phyloP scores from a whole-genome alignment of 1,140 invertebrate species.

The Drosophila bocki region DNA sequence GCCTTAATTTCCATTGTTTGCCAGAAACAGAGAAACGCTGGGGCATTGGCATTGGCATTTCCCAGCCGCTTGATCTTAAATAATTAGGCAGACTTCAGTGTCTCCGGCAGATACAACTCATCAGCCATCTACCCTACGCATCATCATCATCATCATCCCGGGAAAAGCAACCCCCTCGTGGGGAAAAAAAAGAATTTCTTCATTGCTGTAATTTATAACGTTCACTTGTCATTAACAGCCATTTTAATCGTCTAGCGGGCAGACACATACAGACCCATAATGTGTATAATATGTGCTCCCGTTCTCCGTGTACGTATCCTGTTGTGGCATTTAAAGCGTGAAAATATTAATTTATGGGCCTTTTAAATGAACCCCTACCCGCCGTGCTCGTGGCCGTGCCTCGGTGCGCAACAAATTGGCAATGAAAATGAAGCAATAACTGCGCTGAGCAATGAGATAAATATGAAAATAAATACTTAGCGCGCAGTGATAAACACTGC shows the following conservation, averaged over 20 bases:
- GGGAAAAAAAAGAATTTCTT: conserved; percentile 64
- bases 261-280: conserved; percentile 22
- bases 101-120: conserved; percentile 61
- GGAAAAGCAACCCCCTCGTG: conserved; percentile 5
- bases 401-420: conserved; percentile 43
- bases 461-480: conserved; percentile 67
- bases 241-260: conserved; percentile 75
- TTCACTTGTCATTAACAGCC: conserved; percentile 82
- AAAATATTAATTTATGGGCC: conserved; percentile 80
- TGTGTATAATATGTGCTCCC: conserved; percentile 26
- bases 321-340: conserved; percentile 75
- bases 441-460: conserved; percentile 41
- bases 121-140: conserved; percentile 20
- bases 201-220: conserved; percentile 82
- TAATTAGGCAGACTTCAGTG: conserved; percentile 77
- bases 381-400: background rate
- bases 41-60: conserved; percentile 57
- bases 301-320: background rate
- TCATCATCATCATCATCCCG: conserved; percentile 1
- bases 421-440: conserved; percentile 63
- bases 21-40: conserved; percentile 1
- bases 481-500: conserved; percentile 46
- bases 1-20: conserved; percentile 78
- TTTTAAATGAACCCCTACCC: conserved; percentile 60
- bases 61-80: conserved; percentile 71